phyloP scores from a whole-genome alignment of 64 coral and sea anemone genomes.

The Dendronephthya gigantea region DNA sequence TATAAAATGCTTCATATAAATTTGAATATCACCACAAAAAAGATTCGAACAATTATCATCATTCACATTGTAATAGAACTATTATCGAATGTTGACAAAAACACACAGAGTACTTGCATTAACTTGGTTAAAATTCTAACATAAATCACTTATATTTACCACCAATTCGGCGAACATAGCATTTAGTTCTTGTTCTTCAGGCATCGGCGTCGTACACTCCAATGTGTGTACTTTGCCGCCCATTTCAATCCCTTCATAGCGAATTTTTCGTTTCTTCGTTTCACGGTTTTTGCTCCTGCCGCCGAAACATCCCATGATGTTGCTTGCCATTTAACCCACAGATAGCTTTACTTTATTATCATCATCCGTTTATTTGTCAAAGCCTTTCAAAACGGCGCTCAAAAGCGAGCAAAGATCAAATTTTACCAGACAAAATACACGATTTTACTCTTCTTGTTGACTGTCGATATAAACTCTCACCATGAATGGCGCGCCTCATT shows the following conservation, averaged over 20 bases:
- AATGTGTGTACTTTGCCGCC: slow-evolving; percentile 57
- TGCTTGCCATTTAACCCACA: background rate
- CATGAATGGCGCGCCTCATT: slow-evolving; percentile 17
- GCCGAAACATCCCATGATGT: slow-evolving; percentile 6
- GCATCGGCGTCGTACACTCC: slow-evolving; percentile 84
- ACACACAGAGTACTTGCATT: background rate
- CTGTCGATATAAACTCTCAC: background rate
- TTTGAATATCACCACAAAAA: background rate
- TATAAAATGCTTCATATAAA: background rate
- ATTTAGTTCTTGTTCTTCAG: slow-evolving; percentile 96
- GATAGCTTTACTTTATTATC: background rate
- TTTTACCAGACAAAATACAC: background rate
- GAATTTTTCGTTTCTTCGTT: slow-evolving; percentile 56
- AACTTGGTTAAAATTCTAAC: background rate
- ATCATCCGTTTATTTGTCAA: background rate
- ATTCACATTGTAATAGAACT: background rate
- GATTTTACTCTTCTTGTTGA: background rate
- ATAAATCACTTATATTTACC: slow-evolving; percentile 49
- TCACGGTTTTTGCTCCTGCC: background rate
- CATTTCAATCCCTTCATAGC: slow-evolving; percentile 72
- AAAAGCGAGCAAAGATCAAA: background rate
- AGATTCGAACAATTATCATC: background rate
- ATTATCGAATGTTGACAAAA: background rate
- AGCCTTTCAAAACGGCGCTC: background rate
- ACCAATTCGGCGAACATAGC: slow-evolving; percentile 90